phyloP scores from a whole-genome alignment of 2,888 invertebrate species.

The Andrena bucephala region DNA sequence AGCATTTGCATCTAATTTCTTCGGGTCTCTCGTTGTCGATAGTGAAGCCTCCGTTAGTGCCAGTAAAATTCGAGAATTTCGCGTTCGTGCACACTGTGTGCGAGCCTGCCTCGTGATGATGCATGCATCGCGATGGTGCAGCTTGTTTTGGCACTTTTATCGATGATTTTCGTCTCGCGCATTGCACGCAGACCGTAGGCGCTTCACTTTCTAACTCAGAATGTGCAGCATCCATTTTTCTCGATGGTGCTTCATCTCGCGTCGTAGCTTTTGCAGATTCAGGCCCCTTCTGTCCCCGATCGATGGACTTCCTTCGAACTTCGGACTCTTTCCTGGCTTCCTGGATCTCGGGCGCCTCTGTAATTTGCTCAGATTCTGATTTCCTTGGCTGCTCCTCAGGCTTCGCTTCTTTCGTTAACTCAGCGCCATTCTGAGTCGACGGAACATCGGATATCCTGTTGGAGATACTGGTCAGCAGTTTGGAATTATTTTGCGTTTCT shows the following conservation, averaged over 20 bases:
- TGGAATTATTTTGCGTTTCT: slow-evolving; percentile 2
- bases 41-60: not conserved
- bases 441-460: not conserved
- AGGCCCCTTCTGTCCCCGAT: not conserved
- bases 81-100: slow-evolving; percentile 5
- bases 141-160: not conserved
- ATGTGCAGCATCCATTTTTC: not conserved
- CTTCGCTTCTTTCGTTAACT: not conserved
- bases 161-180: not conserved
- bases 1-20: slow-evolving; percentile 24
- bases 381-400: not conserved
- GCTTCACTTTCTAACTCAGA: not conserved
- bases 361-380: not conserved
- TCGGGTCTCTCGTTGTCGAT: not conserved
- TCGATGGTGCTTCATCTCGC: not conserved
- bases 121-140: not conserved
- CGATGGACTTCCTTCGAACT: not conserved
- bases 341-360: not conserved
- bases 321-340: not conserved
- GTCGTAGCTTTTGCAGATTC: not conserved
- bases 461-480: slow-evolving; percentile 6
- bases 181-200: not conserved
- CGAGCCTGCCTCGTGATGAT: not conserved
- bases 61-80: slow-evolving; percentile 1
- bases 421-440: not conserved